phyloP scores from a whole-genome alignment of 2,113 vertebrate species.

The Bubo blakistoni region DNA sequence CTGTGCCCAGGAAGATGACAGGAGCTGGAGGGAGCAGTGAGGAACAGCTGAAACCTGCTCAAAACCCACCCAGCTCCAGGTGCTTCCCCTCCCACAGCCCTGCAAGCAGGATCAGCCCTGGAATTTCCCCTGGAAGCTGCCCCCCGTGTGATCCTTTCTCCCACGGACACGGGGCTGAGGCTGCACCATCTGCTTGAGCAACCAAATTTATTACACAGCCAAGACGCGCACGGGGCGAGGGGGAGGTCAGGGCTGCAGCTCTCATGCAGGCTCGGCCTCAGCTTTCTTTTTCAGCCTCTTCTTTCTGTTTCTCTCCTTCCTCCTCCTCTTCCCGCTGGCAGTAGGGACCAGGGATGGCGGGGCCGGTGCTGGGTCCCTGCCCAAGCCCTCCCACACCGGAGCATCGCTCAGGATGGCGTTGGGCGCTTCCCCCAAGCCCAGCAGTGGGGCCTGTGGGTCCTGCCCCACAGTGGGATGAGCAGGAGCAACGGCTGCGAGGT shows the following conservation, averaged over 20 bases:
- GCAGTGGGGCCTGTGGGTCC: slow-evolving; percentile 16
- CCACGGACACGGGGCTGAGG: neutral
- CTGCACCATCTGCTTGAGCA: neutral
- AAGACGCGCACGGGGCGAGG: rapidly evolving
- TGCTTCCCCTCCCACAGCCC: neutral
- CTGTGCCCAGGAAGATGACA: rapidly evolving
- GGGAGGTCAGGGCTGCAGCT: neutral
- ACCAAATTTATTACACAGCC: neutral
- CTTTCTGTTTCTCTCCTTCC: slow-evolving; percentile 33
- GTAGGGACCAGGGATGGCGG: neutral
- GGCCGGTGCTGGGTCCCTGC: neutral
- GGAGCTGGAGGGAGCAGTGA: rapidly evolving
- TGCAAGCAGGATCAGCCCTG: rapidly evolving
- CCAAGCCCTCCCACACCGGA: neutral
- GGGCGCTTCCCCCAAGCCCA: slow-evolving; percentile 43
- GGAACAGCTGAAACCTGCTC: neutral
- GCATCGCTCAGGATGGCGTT: slow-evolving; percentile 69
- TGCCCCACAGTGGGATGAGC: neutral
- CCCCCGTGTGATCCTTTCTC: neutral
- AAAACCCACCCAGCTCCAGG: rapidly evolving
- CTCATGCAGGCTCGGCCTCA: rapidly evolving
- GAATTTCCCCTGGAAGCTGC: neutral
- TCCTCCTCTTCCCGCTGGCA: neutral
- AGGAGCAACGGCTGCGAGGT: rapidly evolving
- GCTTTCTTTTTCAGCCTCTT: neutral